Base-by-base conservation (phyloP, 2,113 vertebrate species). In the Hepsetus odoe region DNA sequence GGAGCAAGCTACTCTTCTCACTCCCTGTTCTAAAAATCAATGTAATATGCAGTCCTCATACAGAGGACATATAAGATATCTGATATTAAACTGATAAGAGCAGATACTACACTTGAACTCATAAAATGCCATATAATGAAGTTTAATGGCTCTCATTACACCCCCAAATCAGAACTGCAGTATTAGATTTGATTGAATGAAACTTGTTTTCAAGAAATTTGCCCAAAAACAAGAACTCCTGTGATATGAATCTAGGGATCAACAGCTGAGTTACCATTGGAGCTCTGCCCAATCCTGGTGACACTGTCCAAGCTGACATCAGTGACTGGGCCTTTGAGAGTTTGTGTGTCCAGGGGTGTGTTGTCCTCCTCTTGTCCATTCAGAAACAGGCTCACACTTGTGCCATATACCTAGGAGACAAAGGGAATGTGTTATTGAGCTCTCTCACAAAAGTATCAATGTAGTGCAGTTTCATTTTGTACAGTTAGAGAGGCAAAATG, bases 331-430 rank as follows among this genome's bases (percentile, higher is more conserved):
- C 86, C 89, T 61, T 42, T 79, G 59, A 98, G 92, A 74, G 85
- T 89, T 76, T 88, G 92, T 56, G 93, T 86, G 85, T 94, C 93
- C 86, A 96, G 96, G 38, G 95, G 89, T 42, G 91, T 94, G 32
- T 88, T 89, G 75, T 96, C 94, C 58, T 95, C 92, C 87, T 99
- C 95, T 65, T 95, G 89, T 3, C 96, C 96, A 85, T 98, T 90
- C 83, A 98, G 81, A 83, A 98, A 98, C 72, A 98, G 93, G 89
- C 92, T 96, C 85, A 91, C 87, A 80, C 85, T 92, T 75, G 85
- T 93, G 55, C 91, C 90, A 78, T 97, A 90, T 0, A 96, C 93
- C 96, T 99, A 83, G 1, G 88, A 86, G 82, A 69, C 51, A 82
- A 85, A 85, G 6, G 81, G 55, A 38, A 0, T 33, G 16, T 12